phyloP scores from a whole-genome alignment of 2,113 vertebrate species.

The Eptesicus fuscus region DNA sequence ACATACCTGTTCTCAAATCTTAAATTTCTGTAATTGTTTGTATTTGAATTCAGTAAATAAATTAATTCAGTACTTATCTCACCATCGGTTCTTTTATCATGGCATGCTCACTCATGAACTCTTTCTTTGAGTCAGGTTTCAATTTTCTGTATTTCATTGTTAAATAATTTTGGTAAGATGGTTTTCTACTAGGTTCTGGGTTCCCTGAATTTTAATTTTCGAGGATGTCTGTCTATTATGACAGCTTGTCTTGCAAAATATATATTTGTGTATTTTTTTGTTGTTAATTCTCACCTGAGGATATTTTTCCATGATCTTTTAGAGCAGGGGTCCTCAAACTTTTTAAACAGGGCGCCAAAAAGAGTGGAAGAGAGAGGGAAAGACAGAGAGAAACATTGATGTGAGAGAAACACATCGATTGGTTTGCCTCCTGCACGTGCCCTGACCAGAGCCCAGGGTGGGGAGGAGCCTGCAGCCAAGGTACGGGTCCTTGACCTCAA shows the following conservation, averaged over 20 bases:
- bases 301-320: no score
- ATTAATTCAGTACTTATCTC: not conserved
- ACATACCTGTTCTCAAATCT: not conserved
- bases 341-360: no score
- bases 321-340: no score
- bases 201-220: not conserved
- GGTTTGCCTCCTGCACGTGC: no score
- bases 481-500: no score
- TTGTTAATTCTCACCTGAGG: no score
- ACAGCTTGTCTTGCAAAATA: not conserved
- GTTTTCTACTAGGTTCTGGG: not conserved
- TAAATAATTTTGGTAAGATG: not conserved
- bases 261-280: not conserved
- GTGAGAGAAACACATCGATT: no score
- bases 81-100: not conserved
- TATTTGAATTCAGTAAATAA: not conserved
- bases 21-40: not conserved
- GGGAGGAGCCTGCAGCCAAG: no score
- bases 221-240: not conserved
- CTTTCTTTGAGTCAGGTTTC: not conserved
- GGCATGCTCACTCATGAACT: not conserved
- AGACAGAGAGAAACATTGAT: no score
- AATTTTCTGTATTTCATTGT: not conserved
- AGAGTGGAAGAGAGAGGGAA: no score
- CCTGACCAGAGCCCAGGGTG: no score